These are phyloP conservation scores for Neoseiulus cucumeris DNA, from an alignment of 1,140 invertebrate genomes.

Conservation along the genomic window DNA sequence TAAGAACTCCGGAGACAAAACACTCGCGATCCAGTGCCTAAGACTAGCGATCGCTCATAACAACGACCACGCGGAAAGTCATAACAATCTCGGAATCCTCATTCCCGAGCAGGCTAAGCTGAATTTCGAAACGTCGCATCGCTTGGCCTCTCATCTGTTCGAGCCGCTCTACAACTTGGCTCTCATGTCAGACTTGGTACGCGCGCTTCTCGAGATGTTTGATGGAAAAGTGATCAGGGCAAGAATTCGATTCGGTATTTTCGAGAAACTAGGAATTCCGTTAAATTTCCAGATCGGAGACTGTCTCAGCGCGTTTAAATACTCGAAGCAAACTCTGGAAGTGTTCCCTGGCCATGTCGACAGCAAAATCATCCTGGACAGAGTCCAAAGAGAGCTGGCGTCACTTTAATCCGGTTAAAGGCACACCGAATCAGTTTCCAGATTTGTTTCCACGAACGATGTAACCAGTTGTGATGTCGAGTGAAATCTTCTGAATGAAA, in stretches of 20 bases:
- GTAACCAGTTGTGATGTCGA: too few species aligned
- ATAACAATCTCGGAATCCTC: constrained; percentile 67
- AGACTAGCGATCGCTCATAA: constrained; percentile 60
- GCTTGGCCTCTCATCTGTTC: constrained; percentile 43
- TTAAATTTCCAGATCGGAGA: constrained; percentile 39
- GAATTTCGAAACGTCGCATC: constrained; percentile 42
- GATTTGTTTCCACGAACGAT: too few species aligned
- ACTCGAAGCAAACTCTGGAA: constrained; percentile 42
- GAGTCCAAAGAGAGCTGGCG: constrained; percentile 36
- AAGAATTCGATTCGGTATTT: neutral
- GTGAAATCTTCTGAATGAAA: too few species aligned
- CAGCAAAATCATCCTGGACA: constrained; percentile 39
- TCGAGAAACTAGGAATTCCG: constrained; percentile 6
- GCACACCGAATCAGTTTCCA: too few species aligned
- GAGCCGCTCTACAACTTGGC: constrained; percentile 57
- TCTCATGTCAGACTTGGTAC: constrained; percentile 41
- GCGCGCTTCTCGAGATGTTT: constrained; percentile 14
- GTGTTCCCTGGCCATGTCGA: constrained; percentile 44
- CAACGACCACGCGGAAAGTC: constrained; percentile 65
- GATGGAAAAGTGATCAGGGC: constrained; percentile 29
- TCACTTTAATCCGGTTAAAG: constrained; percentile 28
- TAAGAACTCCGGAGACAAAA: constrained; percentile 70
- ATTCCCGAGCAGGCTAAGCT: constrained; percentile 38
- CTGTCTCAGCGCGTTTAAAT: constrained; percentile 44
- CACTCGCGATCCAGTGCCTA: constrained; percentile 68